These are phyloP conservation scores for Sebastes itinus DNA, from an alignment of 2,797 vertebrate genomes.

Conservation along the genomic window DNA sequence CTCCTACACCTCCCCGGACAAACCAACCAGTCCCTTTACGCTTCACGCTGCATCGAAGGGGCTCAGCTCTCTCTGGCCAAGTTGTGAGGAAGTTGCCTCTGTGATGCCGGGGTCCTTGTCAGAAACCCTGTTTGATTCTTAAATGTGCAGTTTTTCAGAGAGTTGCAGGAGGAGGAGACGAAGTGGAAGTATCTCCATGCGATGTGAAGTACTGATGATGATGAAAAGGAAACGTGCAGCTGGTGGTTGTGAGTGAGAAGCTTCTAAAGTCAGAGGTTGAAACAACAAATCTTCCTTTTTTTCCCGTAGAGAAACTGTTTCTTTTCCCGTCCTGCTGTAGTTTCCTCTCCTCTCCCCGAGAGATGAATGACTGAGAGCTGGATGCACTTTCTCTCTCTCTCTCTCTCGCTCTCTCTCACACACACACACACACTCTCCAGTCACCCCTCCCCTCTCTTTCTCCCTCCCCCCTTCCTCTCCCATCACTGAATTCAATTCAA, in stretches of 20 bases:
- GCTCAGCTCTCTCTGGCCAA: slow-evolving; percentile 1
- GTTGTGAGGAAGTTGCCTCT: not conserved
- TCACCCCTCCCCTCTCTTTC: slow-evolving; percentile 31
- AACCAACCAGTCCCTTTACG: not conserved
- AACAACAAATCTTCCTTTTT: not conserved
- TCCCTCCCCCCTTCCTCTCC: slow-evolving; percentile 53
- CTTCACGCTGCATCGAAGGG: not conserved
- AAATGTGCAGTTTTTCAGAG: slow-evolving; percentile 15
- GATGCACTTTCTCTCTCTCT: slow-evolving; percentile 53
- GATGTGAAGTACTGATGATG: not conserved
- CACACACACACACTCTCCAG: not conserved
- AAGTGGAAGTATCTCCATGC: slow-evolving; percentile 27
- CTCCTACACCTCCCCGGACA: slow-evolving; percentile 32
- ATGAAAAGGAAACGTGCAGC: not conserved
- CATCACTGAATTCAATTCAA: slow-evolving; percentile 51
- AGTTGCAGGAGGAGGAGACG: slow-evolving; percentile 3
- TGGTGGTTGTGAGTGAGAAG: not conserved
- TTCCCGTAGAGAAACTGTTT: not conserved
- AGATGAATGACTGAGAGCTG: slow-evolving; percentile 81
- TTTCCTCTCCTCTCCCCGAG: slow-evolving; percentile 70
- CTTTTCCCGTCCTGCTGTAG: slow-evolving; percentile 49
- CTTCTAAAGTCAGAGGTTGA: not conserved
- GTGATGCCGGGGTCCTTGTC: not conserved
- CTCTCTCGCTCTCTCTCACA: not conserved
- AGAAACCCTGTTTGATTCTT: not conserved